Evolutionary conservation across 2,113 vertebrate genomes (phyloP).

Genomic region (Istiophorus platypterus): DNA sequence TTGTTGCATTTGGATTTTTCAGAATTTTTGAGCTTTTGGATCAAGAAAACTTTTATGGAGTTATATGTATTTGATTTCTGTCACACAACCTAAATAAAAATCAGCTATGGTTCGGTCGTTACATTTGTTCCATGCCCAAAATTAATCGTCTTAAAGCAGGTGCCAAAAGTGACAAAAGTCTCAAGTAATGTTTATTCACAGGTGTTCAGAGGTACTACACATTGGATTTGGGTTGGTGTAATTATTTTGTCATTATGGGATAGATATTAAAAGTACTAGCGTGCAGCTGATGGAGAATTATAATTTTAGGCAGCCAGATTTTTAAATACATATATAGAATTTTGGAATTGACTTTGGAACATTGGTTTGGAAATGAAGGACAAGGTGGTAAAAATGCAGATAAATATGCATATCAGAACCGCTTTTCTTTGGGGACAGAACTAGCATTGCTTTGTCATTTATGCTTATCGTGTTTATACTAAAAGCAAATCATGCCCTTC

Average conservation of each 20-base stretch:
- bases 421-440: neutral
- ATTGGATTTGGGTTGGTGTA: neutral
- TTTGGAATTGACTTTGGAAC: neutral
- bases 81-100: neutral
- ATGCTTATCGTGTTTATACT: slow-evolving; percentile 30
- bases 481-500: slow-evolving; percentile 25
- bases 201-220: neutral
- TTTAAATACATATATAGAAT: neutral
- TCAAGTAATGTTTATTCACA: neutral
- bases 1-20: slow-evolving; percentile 16
- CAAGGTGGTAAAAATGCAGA: neutral
- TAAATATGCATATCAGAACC: slow-evolving; percentile 4
- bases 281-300: neutral
- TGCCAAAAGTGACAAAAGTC: neutral
- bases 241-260: neutral
- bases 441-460: slow-evolving; percentile 8
- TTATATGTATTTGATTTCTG: neutral
- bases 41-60: neutral
- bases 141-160: neutral
- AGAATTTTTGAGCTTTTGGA: neutral
- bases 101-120: no score
- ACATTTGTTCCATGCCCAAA: neutral
- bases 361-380: neutral
- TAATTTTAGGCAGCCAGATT: neutral
- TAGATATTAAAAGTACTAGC: neutral